Base-by-base conservation (phyloP, 2,888 invertebrate genomes). In the Sialis fuliginosa region DNA sequence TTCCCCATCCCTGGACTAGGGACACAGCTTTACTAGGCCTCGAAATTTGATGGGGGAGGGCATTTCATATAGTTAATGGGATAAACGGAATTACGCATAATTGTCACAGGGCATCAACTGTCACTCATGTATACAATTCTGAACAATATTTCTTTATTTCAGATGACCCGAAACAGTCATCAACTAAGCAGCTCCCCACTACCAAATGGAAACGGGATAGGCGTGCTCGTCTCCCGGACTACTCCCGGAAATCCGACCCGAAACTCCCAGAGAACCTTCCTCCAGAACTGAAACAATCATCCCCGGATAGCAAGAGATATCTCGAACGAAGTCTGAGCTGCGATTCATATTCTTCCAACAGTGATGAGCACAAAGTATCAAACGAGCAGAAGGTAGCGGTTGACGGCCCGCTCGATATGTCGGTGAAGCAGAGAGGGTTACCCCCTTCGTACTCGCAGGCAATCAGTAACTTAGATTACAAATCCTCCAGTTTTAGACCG, bases 151-250 rank as follows among this genome's bases (percentile, higher is more conserved):
- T 22, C 33, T 48, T 48, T 50, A n/a, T 57, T 55, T 6, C 55
- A 63, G 63, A 63, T 50, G 54, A 57, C n/a, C 51, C 54, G 37
- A 57, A 56, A 47, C 57, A 57, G 48, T 50, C 54, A 33, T 52
- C 60, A 46, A 64, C 69, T 47, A 81, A 79, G 61, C 79, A 80
- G 55, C 63, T 77, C 52, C 69, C 72, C 49, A 79, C 80, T 6
- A 73, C 78, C 46, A 80, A 81, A 65, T 81, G 81, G 81, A 74
- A 81, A 50, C 71, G 81, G 45, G 81, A 82, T 52, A 71, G 81
- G 37, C 71, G 81, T 30, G 62, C 66, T 46, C 61, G 64, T n/a
- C 57, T 61, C 12, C 62, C 65, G 7, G 66, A 66, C 52, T 66
- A 66, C 51, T 58, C 62, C 13, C 57, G 65, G 46, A 65, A 63